phyloP scores from a whole-genome alignment of 53 echinoderm and acorn worm species.

The Luidia sarsii region DNA sequence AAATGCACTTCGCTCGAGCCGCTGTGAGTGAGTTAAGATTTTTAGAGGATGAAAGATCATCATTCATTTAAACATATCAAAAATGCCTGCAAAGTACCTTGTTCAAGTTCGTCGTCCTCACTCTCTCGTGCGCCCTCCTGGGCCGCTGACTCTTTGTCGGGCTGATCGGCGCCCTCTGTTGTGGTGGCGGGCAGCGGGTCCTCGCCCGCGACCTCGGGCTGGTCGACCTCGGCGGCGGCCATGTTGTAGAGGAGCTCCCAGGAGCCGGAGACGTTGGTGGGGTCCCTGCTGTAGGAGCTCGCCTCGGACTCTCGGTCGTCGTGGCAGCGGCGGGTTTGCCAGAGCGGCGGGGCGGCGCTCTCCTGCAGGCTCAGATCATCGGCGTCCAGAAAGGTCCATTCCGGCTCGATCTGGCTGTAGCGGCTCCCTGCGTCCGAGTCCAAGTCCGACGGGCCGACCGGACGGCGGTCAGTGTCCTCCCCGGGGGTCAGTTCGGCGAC shows the following conservation, averaged over 20 bases:
- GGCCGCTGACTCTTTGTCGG: background rate
- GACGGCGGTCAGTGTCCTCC: too few species aligned
- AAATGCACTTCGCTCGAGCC: too few species aligned
- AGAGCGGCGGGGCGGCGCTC: background rate
- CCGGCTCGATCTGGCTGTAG: slow-evolving; percentile 53
- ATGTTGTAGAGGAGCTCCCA: slow-evolving; percentile 49
- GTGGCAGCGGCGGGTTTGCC: slow-evolving; percentile 8
- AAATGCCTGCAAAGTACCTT: slow-evolving; percentile 9
- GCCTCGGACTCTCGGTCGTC: slow-evolving; percentile 10
- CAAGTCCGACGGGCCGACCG: too few species aligned
- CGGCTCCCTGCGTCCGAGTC: too few species aligned
- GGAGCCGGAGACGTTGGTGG: slow-evolving; percentile 14
- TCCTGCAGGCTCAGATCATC: slow-evolving; percentile 8
- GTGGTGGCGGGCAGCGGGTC: background rate
- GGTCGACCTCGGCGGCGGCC: slow-evolving; percentile 36
- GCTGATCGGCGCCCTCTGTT: slow-evolving; percentile 19
- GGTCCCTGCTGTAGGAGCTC: background rate
- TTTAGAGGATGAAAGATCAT: too few species aligned
- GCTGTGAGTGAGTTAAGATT: background rate
- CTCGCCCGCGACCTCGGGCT: slow-evolving; percentile 14
- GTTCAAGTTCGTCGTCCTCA: slow-evolving; percentile 36
- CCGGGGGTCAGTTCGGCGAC: too few species aligned
- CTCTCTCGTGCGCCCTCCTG: slow-evolving; percentile 3
- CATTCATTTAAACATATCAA: background rate
- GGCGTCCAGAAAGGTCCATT: slow-evolving; percentile 41